Base-by-base conservation (phyloP, 2,888 invertebrate species). In the Cerastis leucographa region DNA sequence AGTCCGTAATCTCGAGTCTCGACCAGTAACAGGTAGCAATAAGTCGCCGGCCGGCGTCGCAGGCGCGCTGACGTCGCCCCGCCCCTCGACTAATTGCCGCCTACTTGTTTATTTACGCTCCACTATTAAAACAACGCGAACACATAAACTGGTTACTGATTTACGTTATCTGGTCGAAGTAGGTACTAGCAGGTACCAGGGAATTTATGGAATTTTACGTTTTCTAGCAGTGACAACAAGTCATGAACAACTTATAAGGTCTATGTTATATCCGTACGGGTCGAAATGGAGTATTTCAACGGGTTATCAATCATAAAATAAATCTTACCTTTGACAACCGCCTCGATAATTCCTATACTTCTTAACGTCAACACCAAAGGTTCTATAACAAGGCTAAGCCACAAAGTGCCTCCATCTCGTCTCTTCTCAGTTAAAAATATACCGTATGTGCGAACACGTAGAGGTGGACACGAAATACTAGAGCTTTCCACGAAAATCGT, bases 71-170 rank as follows among this genome's bases (percentile, higher is more conserved):
- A 92, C 93, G 91, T 86, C 84, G 90, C 90, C 84, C 92, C 94
- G 94, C 95, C 95, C 92, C 87, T 76, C 86, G 76, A 89, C 94
- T 94, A 95, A 95, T 95, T 94, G 93, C 95, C 93, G 93, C 93
- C 94, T 94, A 92, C 94, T 93, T 94, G 94, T 94, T 95, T 95
- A 93, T 92, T 93, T 93, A 92, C 91, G 86, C 88, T 84, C 90
- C 80, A 87, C 89, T 81, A 84, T 83, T 84, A 81, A 83, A 84
- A 84, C 81, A 71, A 85, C 78, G 71, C 49, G 61, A 77, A 71
- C 74, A 54, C 25, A 78, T 67, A 78, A 84, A 84, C 81, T 67
- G 74, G 81, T 78, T 74, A 29, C 81, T 84, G 74, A 81, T 83
- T 84, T 81, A 77, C 84, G 66, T 54, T 42, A 22, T 65, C 71